Evolutionary conservation across 2,797 vertebrate genomes (phyloP).

Genomic region (Acrocephalus scirpaceus): DNA sequence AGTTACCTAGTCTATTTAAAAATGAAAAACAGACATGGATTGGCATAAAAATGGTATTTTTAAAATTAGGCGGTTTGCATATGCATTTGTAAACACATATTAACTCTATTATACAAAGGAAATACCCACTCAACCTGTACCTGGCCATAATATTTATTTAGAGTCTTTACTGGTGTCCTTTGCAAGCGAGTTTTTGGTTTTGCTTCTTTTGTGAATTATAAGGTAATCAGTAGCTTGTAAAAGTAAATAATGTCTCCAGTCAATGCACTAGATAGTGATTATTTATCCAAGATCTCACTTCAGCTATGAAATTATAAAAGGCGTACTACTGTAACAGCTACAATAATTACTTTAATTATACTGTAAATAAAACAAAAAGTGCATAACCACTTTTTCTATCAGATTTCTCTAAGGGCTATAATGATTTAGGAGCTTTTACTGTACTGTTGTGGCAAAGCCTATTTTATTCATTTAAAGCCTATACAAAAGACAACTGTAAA

Average conservation of each 20-base stretch:
- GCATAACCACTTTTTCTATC: background rate
- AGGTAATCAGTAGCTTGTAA: background rate
- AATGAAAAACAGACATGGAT: background rate
- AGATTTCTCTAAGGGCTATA: background rate
- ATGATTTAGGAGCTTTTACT: background rate
- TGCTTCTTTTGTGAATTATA: background rate
- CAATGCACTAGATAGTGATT: background rate
- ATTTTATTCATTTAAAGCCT: conserved; percentile 40
- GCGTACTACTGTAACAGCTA: background rate
- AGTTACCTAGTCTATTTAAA: background rate
- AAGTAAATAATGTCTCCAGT: conserved; percentile 34
- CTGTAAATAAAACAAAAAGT: conserved; percentile 40
- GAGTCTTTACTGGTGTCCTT: background rate
- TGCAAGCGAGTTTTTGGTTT: background rate
- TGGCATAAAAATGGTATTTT: background rate
- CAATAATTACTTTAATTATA: conserved; percentile 46
- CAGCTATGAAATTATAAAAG: background rate
- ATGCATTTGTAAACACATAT: background rate
- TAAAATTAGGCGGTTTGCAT: background rate
- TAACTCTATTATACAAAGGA: background rate
- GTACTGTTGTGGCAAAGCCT: background rate
- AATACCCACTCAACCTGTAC: background rate
- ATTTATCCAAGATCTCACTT: conserved; percentile 24
- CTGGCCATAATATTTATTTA: conserved; percentile 15
- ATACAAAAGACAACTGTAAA: conserved; percentile 33